Evolutionary conservation across 2,797 vertebrate species (phyloP).

Genomic region (Characodon lateralis): DNA sequence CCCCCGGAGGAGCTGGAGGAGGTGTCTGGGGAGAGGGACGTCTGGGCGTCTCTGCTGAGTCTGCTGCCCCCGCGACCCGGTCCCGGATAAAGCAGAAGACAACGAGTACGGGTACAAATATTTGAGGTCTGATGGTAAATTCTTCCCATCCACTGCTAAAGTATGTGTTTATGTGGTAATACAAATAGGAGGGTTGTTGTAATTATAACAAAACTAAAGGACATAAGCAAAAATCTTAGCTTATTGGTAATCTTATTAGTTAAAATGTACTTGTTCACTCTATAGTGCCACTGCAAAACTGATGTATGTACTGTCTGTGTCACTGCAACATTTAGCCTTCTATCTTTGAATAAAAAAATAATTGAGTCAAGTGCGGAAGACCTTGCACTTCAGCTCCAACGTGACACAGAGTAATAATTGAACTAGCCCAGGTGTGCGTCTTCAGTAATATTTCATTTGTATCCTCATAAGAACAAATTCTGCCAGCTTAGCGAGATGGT

Average conservation of each 20-base stretch:
- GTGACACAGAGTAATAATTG: slow-evolving; percentile 15
- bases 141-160: background rate
- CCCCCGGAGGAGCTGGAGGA: too few relatives aligned
- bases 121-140: background rate
- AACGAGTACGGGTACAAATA: too few relatives aligned
- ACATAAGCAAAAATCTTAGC: background rate
- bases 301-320: background rate
- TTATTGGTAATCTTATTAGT: background rate
- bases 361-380: background rate
- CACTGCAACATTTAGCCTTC: background rate
- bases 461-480: background rate
- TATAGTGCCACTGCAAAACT: background rate
- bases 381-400: background rate
- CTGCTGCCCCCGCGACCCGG: too few relatives aligned
- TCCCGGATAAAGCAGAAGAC: too few relatives aligned
- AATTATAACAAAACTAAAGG: background rate
- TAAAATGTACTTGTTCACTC: background rate
- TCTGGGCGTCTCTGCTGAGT: too few relatives aligned
- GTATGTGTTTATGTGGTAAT: background rate
- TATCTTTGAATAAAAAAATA: background rate
- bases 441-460: background rate
- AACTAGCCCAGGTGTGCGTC: background rate
- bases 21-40: too few relatives aligned
- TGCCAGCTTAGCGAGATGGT: slow-evolving; percentile 4
- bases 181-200: background rate